A percentile compares a stretch with the other conserved stretches of the same genome.
phyloP scores from a whole-genome alignment of 2,888 invertebrate species.

The Nasonovia ribisnigri region DNA sequence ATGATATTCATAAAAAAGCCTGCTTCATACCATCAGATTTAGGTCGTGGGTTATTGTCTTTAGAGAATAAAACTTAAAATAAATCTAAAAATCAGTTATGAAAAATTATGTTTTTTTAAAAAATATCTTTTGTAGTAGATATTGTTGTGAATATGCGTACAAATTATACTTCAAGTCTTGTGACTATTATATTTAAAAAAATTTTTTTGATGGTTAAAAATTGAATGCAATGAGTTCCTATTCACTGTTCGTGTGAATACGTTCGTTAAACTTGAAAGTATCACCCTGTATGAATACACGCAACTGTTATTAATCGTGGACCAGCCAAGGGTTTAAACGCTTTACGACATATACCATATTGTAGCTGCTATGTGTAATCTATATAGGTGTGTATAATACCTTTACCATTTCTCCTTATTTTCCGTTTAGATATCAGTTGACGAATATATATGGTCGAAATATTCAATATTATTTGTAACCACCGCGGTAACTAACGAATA shows the following conservation, averaged over 20 bases:
- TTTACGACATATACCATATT: not conserved
- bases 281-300: not conserved
- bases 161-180: not conserved
- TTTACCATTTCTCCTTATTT: not conserved
- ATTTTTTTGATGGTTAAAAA: not conserved
- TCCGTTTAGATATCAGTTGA: not conserved
- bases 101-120: not conserved
- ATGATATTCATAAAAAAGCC: not conserved
- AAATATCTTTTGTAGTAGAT: not conserved
- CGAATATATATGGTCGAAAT: not conserved
- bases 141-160: not conserved
- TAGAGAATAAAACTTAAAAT: not conserved
- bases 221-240: not conserved
- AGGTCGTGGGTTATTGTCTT: not conserved
- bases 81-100: not conserved
- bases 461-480: not conserved
- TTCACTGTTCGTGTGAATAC: not conserved
- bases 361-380: not conserved
- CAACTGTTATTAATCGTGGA: not conserved
- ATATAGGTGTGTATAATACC: not conserved
- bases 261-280: not conserved
- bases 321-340: not conserved
- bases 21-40: not conserved
- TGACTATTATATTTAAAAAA: not conserved
- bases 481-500: not conserved